phyloP scores from a whole-genome alignment of 2,797 vertebrate species.

The Podargus strigoides region DNA sequence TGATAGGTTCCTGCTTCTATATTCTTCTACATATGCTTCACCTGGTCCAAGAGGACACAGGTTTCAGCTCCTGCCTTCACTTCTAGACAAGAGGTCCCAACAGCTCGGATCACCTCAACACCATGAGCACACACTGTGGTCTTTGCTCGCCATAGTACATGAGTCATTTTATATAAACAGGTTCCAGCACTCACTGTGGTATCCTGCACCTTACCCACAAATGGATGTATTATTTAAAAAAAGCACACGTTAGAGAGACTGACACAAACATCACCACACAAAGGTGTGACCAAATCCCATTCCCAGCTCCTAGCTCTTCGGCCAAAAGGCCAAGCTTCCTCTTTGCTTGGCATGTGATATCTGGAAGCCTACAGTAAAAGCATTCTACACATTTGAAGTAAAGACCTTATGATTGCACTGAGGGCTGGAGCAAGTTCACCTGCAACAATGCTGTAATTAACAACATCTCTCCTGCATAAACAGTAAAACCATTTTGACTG shows the following conservation, averaged over 20 bases:
- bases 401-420: not conserved
- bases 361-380: accelerated
- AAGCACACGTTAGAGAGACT: not conserved
- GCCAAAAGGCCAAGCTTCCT: not conserved
- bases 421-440: not conserved
- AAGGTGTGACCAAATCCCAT: not conserved
- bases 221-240: not conserved
- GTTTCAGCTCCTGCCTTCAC: not conserved
- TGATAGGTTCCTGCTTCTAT: not conserved
- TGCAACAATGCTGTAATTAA: not conserved
- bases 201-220: not conserved
- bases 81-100: not conserved
- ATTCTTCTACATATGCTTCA: accelerated
- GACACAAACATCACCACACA: no score
- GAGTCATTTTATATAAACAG: not conserved
- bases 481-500: not conserved
- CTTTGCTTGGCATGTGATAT: not conserved
- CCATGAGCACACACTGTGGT: accelerated
- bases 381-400: not conserved
- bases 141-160: not conserved
- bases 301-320: not conserved
- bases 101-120: not conserved
- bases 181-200: not conserved
- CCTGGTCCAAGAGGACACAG: not conserved
- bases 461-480: not conserved